These are phyloP conservation scores for Lepisosteus oculatus DNA, from an alignment of 2,113 vertebrate genomes.

Conservation along the genomic window DNA sequence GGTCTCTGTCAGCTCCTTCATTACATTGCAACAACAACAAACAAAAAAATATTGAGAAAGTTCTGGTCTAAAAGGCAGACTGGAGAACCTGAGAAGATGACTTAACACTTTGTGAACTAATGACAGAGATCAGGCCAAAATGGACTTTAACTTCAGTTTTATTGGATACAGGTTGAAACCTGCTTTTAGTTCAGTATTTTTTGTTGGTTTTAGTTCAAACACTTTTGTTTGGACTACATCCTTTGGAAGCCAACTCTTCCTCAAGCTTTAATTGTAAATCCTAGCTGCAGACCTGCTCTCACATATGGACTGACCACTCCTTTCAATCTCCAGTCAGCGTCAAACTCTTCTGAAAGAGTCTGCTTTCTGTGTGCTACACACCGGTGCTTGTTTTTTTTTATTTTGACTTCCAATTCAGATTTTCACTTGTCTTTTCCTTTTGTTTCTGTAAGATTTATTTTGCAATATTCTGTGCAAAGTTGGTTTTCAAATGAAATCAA, in stretches of 20 bases:
- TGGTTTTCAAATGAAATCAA: neutral
- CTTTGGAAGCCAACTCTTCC: too few species aligned
- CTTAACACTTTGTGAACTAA: neutral
- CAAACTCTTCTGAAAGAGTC: too few species aligned
- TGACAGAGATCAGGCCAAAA: neutral
- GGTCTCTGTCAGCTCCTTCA: neutral
- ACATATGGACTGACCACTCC: too few species aligned
- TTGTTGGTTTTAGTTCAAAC: conserved; percentile 6
- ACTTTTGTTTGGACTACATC: neutral
- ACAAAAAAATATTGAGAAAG: neutral
- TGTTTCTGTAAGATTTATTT: too few species aligned
- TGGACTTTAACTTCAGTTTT: neutral
- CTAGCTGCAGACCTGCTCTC: too few species aligned
- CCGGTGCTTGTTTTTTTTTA: too few species aligned
- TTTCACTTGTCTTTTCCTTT: too few species aligned
- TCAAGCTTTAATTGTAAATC: too few species aligned
- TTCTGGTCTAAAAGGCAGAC: neutral
- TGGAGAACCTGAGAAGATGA: neutral
- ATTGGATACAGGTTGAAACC: too few species aligned
- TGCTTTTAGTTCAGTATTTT: neutral
- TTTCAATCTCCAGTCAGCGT: too few species aligned
- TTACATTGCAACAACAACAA: neutral
- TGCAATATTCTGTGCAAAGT: neutral
- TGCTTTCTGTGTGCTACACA: too few species aligned
- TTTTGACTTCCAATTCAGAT: too few species aligned